These are phyloP conservation scores for Amphipoea lucens DNA, from an alignment of 2,888 invertebrate species.

Conservation along the genomic window DNA sequence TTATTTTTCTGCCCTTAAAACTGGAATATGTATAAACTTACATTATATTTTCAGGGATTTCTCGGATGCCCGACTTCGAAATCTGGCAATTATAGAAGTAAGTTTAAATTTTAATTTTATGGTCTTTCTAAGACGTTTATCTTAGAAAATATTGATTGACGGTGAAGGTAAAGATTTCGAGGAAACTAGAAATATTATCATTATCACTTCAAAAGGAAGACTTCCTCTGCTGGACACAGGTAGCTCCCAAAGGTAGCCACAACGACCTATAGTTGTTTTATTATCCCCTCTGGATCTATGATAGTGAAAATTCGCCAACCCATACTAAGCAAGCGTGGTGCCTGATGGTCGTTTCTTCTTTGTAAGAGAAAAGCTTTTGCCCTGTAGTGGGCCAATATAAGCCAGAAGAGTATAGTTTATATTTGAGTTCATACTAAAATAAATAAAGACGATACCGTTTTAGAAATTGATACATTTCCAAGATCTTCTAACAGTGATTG, in stretches of 20 bases:
- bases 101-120: neutral
- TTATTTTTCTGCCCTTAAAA: conserved; percentile 29
- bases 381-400: neutral
- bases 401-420: neutral
- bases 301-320: neutral
- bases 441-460: conserved; percentile 27
- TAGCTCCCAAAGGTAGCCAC: neutral
- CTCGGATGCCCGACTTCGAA: neutral
- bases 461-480: conserved; percentile 36
- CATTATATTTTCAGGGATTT: neutral
- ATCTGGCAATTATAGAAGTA: neutral
- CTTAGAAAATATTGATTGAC: neutral
- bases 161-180: neutral
- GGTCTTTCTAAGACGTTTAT: neutral
- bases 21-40: neutral
- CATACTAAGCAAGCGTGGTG: neutral
- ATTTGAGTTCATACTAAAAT: conserved; percentile 10
- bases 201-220: neutral
- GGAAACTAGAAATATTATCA: neutral
- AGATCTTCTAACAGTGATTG: conserved; percentile 34
- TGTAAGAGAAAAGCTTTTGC: neutral
- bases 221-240: neutral
- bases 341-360: neutral
- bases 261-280: neutral
- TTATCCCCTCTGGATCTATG: neutral